Conservation (phyloP, 2,113 vertebrate genomes). For the Pipa parva region DNA sequence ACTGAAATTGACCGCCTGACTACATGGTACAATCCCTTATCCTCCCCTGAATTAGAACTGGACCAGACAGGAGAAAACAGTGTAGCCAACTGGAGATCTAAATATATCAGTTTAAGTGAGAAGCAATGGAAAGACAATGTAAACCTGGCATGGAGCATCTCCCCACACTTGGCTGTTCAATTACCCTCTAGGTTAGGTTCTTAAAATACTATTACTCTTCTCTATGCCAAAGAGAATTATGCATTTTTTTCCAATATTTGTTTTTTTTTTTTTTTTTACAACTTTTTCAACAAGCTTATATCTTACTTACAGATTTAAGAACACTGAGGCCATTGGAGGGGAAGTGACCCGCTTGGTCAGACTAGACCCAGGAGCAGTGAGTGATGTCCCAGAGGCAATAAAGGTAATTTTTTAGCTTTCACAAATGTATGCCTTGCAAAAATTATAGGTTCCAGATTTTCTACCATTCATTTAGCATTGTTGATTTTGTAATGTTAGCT, state of each 20-base stretch:
- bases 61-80: constrained; percentile 91
- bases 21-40: constrained; percentile 93
- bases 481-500: background rate
- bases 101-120: constrained; percentile 88
- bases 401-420: constrained; percentile 65
- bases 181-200: constrained; percentile 80
- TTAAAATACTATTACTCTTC: background rate
- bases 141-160: constrained; percentile 92
- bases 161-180: constrained; percentile 88
- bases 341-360: constrained; percentile 92
- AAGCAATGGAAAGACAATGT: constrained; percentile 98
- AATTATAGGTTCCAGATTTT: no score
- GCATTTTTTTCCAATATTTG: background rate
- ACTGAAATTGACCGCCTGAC: constrained; percentile 92
- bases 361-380: constrained; percentile 88
- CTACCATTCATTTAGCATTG: background rate
- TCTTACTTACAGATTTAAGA: constrained; percentile 78
- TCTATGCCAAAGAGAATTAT: background rate
- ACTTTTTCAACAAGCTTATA: no score
- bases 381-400: constrained; percentile 88
- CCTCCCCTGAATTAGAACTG: constrained; percentile 83
- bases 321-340: constrained; percentile 87
- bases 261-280: background rate
- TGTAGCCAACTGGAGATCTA: constrained; percentile 93
- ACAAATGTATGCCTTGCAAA: no score